These are phyloP conservation scores for Anorthoa munda DNA, from an alignment of 2,888 invertebrate genomes.

Conservation along the genomic window DNA sequence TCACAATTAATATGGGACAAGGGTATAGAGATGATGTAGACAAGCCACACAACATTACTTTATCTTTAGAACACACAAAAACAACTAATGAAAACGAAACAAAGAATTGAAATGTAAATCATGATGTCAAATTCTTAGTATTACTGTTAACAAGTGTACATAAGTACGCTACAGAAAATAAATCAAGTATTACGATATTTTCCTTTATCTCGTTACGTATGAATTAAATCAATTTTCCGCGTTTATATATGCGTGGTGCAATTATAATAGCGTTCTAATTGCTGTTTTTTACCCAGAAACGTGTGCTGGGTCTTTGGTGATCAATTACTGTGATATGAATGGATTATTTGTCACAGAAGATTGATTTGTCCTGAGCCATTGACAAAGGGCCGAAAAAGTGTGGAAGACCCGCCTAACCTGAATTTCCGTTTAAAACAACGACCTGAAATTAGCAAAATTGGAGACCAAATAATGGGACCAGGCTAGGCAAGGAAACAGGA, in stretches of 20 bases:
- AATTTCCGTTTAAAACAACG: too few species aligned
- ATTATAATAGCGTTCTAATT: conserved; percentile 59
- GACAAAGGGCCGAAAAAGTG: too few species aligned
- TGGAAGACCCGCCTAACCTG: too few species aligned
- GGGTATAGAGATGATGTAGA: background rate
- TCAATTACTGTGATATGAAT: conserved; percentile 8
- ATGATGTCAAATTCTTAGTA: conserved; percentile 2
- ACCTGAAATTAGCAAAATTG: too few species aligned
- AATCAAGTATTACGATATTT: conserved; percentile 54
- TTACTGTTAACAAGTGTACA: conserved; percentile 12
- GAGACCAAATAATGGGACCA: too few species aligned
- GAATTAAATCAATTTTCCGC: conserved; percentile 67
- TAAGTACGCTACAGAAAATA: conserved; percentile 41
- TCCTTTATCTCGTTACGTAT: conserved; percentile 63
- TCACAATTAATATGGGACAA: background rate
- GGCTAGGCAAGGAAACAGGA: too few species aligned
- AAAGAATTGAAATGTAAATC: background rate
- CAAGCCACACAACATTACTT: background rate
- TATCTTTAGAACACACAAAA: too few species aligned
- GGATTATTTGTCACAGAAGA: background rate
- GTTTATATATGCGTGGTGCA: conserved; percentile 58
- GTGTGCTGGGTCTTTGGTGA: background rate
- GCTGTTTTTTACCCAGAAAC: conserved; percentile 36
- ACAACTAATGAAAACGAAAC: background rate
- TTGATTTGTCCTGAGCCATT: too few species aligned